A percentile compares a stretch with the other conserved stretches of the same genome.
Conservation (phyloP, 1,140 invertebrate species). For the Heliconius hewitsoni region DNA sequence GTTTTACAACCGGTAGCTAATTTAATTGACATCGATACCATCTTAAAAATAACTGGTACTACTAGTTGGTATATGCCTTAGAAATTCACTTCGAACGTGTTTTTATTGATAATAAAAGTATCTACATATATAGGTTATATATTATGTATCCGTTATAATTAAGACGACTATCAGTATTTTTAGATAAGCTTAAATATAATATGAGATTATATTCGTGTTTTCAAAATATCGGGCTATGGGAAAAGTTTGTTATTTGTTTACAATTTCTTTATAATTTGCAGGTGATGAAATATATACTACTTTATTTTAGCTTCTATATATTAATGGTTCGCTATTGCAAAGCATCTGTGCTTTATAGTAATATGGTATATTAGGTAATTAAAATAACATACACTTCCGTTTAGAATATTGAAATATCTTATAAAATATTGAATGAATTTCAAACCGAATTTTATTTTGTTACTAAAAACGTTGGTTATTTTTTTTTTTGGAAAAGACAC, state of each 20-base stretch:
- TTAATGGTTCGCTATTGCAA: too few relatives aligned
- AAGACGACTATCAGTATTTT: conserved; percentile 9
- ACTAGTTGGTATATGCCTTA: conserved; percentile 14
- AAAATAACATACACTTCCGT: not conserved
- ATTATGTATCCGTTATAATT: not conserved
- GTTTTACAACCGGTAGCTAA: conserved; percentile 42
- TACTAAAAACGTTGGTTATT: too few relatives aligned
- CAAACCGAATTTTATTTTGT: too few relatives aligned
- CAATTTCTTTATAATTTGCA: not conserved
- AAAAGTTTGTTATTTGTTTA: not conserved
- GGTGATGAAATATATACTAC: not conserved
- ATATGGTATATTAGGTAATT: too few relatives aligned
- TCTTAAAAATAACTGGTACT: conserved; percentile 34
- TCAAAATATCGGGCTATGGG: not conserved
- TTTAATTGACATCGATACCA: conserved; percentile 40
- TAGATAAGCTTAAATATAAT: conserved; percentile 2
- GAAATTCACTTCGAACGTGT: conserved; percentile 16
- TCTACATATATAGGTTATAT: not conserved
- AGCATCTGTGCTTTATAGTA: too few relatives aligned
- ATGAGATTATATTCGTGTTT: not conserved
- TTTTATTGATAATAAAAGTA: conserved; percentile 8
- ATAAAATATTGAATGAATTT: not conserved
- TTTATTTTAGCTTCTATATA: not conserved
- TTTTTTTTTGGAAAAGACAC: too few relatives aligned
- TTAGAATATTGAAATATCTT: not conserved